A percentile compares a stretch with the other conserved stretches of the same genome.
phyloP scores from a whole-genome alignment of 2,888 invertebrate genomes.

The Axea sp. region DNA sequence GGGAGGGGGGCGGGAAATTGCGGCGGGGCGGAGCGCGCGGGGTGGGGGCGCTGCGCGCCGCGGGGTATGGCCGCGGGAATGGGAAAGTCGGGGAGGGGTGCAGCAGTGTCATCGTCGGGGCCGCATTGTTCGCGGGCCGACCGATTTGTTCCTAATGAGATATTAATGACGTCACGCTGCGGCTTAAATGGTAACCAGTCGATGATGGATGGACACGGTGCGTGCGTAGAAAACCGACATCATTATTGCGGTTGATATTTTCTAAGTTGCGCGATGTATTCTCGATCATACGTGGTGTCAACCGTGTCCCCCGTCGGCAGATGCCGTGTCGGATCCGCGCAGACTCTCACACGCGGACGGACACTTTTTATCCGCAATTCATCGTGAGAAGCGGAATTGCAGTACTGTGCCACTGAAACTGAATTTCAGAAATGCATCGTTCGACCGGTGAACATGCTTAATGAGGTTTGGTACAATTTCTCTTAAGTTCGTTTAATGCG shows the following conservation, averaged over 20 bases:
- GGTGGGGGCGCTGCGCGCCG: too few relatives aligned
- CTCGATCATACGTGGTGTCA: conserved; percentile 67
- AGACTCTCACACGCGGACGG: conserved; percentile 2
- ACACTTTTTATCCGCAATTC: conserved; percentile 11
- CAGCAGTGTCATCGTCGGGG: conserved; percentile 76
- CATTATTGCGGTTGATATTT: conserved; percentile 70
- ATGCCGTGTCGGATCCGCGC: conserved; percentile 30
- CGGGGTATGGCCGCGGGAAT: too few relatives aligned
- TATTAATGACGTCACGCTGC: conserved; percentile 78
- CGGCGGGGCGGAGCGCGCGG: too few relatives aligned
- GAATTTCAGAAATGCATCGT: background rate
- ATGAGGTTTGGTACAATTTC: too few relatives aligned
- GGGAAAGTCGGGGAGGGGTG: conserved; percentile 69
- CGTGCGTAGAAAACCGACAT: conserved; percentile 64
- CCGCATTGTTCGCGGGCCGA: conserved; percentile 69
- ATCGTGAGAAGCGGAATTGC: conserved; percentile 14
- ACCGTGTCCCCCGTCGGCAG: conserved; percentile 34
- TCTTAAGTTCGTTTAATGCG: too few relatives aligned
- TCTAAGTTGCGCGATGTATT: conserved; percentile 67
- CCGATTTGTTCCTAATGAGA: conserved; percentile 75
- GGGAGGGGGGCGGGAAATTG: too few relatives aligned
- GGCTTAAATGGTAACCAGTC: conserved; percentile 78
- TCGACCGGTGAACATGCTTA: too few relatives aligned
- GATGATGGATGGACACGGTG: conserved; percentile 76
- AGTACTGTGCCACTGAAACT: background rate